These are phyloP conservation scores for Acrobasis repandana DNA, from an alignment of 2,888 invertebrate genomes.

Conservation along the genomic window DNA sequence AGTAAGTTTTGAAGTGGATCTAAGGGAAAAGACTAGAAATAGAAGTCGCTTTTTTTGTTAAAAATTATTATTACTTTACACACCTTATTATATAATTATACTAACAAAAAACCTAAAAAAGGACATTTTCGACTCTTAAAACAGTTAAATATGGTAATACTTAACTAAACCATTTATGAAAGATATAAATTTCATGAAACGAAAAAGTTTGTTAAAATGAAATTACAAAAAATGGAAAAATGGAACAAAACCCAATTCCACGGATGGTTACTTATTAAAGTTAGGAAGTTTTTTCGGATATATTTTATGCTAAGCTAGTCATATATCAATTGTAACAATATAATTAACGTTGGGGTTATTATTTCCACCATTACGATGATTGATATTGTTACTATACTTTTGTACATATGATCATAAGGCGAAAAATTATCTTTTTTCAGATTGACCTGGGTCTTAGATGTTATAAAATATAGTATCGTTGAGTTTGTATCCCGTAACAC, in stretches of 20 bases:
- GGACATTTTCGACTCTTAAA: neutral
- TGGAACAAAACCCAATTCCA: constrained; percentile 24
- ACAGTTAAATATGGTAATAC: neutral
- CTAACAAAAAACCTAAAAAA: neutral
- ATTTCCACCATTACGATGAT: neutral
- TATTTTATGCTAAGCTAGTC: constrained; percentile 19
- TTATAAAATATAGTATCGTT: no score
- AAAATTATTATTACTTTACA: no score
- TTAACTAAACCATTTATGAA: constrained; percentile 18
- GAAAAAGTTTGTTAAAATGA: constrained; percentile 19
- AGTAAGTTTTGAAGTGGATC: no score
- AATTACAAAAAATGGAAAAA: constrained; percentile 20
- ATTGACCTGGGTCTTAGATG: no score
- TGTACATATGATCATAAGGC: no score
- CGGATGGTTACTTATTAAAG: constrained; percentile 23
- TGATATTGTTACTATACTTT: neutral
- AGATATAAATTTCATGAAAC: constrained; percentile 22
- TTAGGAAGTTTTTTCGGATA: constrained; percentile 19
- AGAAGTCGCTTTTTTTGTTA: no score
- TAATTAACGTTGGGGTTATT: constrained; percentile 5
- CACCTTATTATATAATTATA: no score
- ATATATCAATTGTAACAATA: constrained; percentile 17
- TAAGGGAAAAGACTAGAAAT: no score
- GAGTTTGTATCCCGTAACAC: no score
- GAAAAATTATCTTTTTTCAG: no score